Percentiles rank a stretch among this genome's conserved stretches.
These are phyloP conservation scores for Drosophila putrida DNA, from an alignment of 2,888 invertebrate species.

Conservation along the genomic window DNA sequence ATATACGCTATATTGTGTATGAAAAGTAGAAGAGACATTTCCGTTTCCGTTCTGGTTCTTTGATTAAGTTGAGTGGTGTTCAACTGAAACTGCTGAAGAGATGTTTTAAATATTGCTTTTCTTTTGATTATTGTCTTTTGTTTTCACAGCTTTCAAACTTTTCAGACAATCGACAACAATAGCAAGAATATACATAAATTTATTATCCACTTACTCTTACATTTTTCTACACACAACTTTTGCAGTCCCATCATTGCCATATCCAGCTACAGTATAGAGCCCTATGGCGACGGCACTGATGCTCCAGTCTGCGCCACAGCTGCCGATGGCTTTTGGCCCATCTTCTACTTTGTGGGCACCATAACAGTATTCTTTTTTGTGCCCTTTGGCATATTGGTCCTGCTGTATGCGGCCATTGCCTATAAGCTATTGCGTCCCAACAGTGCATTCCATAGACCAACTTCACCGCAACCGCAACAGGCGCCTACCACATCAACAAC, in stretches of 20 bases:
- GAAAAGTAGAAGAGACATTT: conserved; percentile 53
- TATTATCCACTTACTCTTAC: conserved; percentile 19
- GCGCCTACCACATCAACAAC: conserved; percentile 24
- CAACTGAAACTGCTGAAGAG: conserved; percentile 49
- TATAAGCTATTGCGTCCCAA: conserved; percentile 91
- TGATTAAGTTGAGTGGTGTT: conserved; percentile 70
- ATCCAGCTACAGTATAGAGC: conserved; percentile 90
- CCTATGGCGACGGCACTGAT: conserved; percentile 89
- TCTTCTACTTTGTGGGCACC: conserved; percentile 92
- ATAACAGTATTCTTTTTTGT: conserved; percentile 94
- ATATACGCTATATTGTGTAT: conserved; percentile 29
- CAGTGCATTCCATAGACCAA: conserved; percentile 73
- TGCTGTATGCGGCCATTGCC: conserved; percentile 94
- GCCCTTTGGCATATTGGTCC: conserved; percentile 92
- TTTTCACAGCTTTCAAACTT: conserved; percentile 52
- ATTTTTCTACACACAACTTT: conserved; percentile 43
- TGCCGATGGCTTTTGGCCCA: conserved; percentile 91
- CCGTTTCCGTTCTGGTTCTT: conserved; percentile 68
- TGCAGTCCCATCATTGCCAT: conserved; percentile 94
- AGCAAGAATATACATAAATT: conserved; percentile 4
- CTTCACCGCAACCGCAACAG: conserved; percentile 64
- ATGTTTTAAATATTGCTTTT: conserved; percentile 59
- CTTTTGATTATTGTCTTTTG: conserved; percentile 44
- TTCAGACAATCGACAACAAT: conserved; percentile 58
- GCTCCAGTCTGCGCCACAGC: conserved; percentile 93